Conservation (phyloP, 1,140 invertebrate species). For the Penaeus chinensis region DNA sequence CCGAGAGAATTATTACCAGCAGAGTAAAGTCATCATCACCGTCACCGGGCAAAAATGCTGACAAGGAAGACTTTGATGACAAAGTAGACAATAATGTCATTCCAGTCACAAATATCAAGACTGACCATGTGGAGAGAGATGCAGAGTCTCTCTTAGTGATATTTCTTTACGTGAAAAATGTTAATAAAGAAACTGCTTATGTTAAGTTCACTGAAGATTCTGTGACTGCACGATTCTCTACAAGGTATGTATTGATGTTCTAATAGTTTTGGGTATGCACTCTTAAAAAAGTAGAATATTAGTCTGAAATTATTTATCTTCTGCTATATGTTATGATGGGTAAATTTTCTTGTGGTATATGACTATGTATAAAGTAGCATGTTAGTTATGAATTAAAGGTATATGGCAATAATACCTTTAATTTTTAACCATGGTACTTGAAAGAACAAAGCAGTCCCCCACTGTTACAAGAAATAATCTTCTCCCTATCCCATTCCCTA, state of each 20-base stretch:
- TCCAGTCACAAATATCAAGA: constrained; percentile 47
- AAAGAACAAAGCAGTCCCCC: too few species aligned
- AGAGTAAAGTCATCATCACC: constrained; percentile 27
- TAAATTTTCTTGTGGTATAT: too few species aligned
- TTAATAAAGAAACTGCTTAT: constrained; percentile 43
- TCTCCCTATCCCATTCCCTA: too few species aligned
- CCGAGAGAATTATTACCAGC: constrained; percentile 36
- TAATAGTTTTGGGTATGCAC: background rate
- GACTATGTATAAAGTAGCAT: too few species aligned
- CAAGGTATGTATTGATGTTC: constrained; percentile 34
- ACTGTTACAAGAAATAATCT: too few species aligned
- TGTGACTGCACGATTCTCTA: constrained; percentile 37
- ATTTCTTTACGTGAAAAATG: constrained; percentile 55
- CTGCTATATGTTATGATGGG: too few species aligned
- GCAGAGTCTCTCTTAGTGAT: constrained; percentile 38
- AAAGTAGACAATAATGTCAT: constrained; percentile 36
- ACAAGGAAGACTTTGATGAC: constrained; percentile 31
- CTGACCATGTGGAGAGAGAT: constrained; percentile 52
- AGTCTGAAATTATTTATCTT: too few species aligned
- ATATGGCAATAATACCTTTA: too few species aligned
- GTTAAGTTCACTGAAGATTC: constrained; percentile 46
- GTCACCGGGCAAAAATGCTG: constrained; percentile 39
- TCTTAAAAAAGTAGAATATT: too few species aligned
- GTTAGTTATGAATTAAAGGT: too few species aligned
- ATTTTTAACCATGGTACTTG: too few species aligned